Evolutionary conservation across 2,888 invertebrate species (phyloP).

Genomic region (Muschampia plurimacula): DNA sequence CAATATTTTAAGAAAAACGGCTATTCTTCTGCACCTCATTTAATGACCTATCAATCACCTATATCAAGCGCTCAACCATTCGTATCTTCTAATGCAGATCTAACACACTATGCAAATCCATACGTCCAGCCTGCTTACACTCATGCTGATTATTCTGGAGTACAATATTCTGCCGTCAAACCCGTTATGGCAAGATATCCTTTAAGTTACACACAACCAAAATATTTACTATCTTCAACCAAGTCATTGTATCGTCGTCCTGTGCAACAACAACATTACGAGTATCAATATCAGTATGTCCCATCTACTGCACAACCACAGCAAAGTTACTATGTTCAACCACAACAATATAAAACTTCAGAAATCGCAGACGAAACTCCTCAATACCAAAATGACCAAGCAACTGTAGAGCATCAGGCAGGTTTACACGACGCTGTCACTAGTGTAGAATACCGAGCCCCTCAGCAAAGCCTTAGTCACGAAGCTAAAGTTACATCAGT

Average conservation of each 20-base stretch:
- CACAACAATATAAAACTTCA: slow-evolving; percentile 62
- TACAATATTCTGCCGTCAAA: slow-evolving; percentile 79
- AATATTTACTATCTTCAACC: slow-evolving; percentile 61
- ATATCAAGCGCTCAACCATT: slow-evolving; percentile 52
- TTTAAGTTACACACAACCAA: slow-evolving; percentile 62
- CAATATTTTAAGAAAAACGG: slow-evolving; percentile 82
- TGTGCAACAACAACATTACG: slow-evolving; percentile 60
- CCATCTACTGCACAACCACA: slow-evolving; percentile 58
- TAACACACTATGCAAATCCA: slow-evolving; percentile 71
- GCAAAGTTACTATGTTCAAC: slow-evolving; percentile 64
- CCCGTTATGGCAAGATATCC: slow-evolving; percentile 82
- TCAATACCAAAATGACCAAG: slow-evolving; percentile 51
- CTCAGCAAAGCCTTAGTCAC: slow-evolving; percentile 55
- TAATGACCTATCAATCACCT: slow-evolving; percentile 65
- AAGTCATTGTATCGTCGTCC: slow-evolving; percentile 67
- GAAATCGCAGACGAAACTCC: slow-evolving; percentile 50
- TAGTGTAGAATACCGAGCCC: slow-evolving; percentile 56
- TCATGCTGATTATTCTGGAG: slow-evolving; percentile 74
- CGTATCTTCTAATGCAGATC: slow-evolving; percentile 48
- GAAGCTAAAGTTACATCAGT: slow-evolving; percentile 50
- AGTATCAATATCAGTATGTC: slow-evolving; percentile 69
- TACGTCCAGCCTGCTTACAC: slow-evolving; percentile 75
- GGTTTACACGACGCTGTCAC: slow-evolving; percentile 44
- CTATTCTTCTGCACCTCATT: slow-evolving; percentile 70
- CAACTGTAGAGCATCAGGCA: slow-evolving; percentile 47